These are phyloP conservation scores for Microcebus griseorufus DNA, from an alignment of 2,113 vertebrate genomes.

Conservation along the genomic window DNA sequence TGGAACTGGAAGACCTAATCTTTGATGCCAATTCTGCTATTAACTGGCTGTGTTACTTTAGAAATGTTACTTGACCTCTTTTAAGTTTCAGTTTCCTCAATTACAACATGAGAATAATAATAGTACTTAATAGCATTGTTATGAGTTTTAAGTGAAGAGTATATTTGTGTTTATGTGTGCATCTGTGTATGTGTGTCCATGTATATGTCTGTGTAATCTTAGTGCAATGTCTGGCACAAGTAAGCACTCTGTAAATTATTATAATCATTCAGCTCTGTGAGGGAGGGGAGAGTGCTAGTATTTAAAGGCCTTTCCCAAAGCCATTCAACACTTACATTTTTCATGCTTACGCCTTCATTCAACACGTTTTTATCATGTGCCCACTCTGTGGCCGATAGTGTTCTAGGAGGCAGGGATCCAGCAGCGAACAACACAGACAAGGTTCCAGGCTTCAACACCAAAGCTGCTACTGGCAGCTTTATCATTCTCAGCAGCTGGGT, in stretches of 20 bases:
- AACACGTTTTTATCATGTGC: not conserved
- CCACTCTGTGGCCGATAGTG: not conserved
- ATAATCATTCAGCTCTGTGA: not conserved
- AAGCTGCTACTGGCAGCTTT: conserved; percentile 43
- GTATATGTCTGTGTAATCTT: not conserved
- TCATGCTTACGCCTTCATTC: not conserved
- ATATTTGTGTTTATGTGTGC: not conserved
- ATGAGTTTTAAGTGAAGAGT: not conserved
- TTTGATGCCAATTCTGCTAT: not conserved
- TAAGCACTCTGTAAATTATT: not conserved
- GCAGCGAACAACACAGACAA: conserved; percentile 32
- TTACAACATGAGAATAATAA: not conserved
- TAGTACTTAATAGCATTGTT: not conserved
- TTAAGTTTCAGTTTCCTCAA: not conserved
- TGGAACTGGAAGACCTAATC: not conserved
- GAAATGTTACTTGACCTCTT: not conserved
- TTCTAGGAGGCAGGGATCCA: conserved; percentile 41
- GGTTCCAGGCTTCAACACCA: not conserved
- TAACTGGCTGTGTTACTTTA: not conserved
- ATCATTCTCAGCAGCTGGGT: conserved; percentile 45
- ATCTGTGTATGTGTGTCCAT: not conserved
- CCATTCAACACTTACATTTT: not conserved
- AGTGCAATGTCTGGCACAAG: not conserved
- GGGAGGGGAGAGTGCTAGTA: not conserved
- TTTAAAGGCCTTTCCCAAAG: not conserved